Evolutionary conservation across 2,113 vertebrate species (phyloP).

Genomic region (Arenaria interpres): DNA sequence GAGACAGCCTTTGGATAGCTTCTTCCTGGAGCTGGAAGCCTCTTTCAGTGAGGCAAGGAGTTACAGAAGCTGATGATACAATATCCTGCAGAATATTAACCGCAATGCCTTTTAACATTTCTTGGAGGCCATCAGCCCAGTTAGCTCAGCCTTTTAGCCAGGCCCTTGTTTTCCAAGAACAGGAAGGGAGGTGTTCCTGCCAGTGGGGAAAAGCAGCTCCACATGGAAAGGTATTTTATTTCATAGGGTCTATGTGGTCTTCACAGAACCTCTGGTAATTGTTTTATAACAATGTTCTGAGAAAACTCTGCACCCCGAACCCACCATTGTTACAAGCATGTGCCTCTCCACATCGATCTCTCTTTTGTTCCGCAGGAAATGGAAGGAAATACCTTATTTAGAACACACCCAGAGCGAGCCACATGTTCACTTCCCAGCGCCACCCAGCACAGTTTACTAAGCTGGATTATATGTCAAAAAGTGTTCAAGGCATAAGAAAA

Average conservation of each 20-base stretch:
- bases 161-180: conserved; percentile 48
- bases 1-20: not conserved
- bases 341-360: not conserved
- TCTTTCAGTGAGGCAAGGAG: not conserved
- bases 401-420: not conserved
- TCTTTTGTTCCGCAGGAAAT: not conserved
- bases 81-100: not conserved
- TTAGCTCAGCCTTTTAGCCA: conserved; percentile 3
- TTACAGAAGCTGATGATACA: not conserved
- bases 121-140: not conserved
- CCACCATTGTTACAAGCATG: not conserved
- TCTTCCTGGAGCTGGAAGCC: not conserved
- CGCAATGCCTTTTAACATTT: not conserved
- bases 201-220: not conserved
- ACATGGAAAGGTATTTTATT: not conserved
- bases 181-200: conserved; percentile 57
- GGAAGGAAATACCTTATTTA: not conserved
- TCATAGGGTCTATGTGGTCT: not conserved
- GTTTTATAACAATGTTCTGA: not conserved
- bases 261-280: not conserved
- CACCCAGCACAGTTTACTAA: not conserved
- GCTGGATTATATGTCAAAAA: not conserved
- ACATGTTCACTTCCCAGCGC: not conserved
- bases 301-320: not conserved
- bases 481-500: not conserved